Evolutionary conservation across 1,140 invertebrate genomes (phyloP), one percentile per base, ranked within the genome.

Genomic region (Helicoverpa zea): DNA sequence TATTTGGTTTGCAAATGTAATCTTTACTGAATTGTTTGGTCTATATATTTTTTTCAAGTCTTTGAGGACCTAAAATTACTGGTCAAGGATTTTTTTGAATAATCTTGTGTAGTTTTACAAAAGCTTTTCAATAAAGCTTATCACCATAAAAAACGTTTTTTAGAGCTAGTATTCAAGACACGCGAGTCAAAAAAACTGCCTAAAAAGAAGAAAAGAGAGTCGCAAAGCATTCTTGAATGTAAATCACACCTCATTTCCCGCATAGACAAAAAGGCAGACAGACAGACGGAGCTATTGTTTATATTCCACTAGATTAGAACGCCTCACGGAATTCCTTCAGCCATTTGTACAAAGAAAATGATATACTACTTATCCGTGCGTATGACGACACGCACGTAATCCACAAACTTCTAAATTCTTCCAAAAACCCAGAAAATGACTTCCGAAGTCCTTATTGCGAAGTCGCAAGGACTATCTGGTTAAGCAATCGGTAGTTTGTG

Each of bases 261-360:
- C n/a, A 47, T n/a, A 66, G 63, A 70, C 49, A 52, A 54, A 52
- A 54, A 0, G 49, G 49, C 23, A 70, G 66, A 70, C 58, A 76
- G 56, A 63, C 58, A 74, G 72, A 58, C 72, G 18, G 47, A 18
- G 43, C 18, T 35, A 64, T 89, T 91, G 89, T 92, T 91, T 92
- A 87, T 91, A 84, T 83, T 88, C 88, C 87, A 92, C 85, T 87
- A 91, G 91, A 92, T 93, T 94, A 93, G 90, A 84, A 86, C 76
- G 89, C 84, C 89, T 86, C 87, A 87, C 88, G 87, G 89, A 87
- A 91, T 90, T 87, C 86, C 80, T 81, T 58, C 58, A 80, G 66
- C 88, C 91, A 94, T 94, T 94, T 94, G 90, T 94, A 90, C 88
- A 87, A 85, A 89, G 88, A 86, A 91, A 87, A 93, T 92, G 91